phyloP scores from a whole-genome alignment of 1,140 invertebrate species.

The Heliconius hermathena region DNA sequence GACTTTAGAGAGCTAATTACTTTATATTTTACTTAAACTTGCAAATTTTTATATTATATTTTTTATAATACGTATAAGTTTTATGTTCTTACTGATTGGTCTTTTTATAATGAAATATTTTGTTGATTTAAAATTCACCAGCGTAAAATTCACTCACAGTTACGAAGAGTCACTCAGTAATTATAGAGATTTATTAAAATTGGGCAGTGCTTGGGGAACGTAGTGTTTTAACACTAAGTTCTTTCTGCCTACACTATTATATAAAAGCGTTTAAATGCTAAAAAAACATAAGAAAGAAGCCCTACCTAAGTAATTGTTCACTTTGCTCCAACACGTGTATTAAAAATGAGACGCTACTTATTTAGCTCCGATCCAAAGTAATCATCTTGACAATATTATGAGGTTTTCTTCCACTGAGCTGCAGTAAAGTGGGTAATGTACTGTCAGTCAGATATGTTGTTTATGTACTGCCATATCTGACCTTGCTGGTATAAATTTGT shows the following conservation, averaged over 20 bases:
- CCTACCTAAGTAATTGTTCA: slow-evolving; percentile 8
- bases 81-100: neutral
- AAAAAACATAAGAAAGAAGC: neutral
- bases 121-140: no score
- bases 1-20: slow-evolving; percentile 25
- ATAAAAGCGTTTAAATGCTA: no score
- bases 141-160: no score
- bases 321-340: slow-evolving; percentile 9
- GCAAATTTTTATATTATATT: neutral
- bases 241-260: no score
- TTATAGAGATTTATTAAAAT: no score
- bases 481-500: neutral
- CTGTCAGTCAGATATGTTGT: neutral
- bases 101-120: neutral
- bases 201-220: no score
- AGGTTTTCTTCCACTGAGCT: neutral
- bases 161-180: no score
- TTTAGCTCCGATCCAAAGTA: neutral
- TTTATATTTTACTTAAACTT: neutral
- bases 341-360: neutral
- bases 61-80: neutral
- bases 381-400: slow-evolving; percentile 4
- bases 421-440: neutral
- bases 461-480: neutral
- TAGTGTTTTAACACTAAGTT: no score